Percentiles rank a stretch among this genome's conserved stretches.
These are phyloP conservation scores for Leptura quadrifasciata DNA, from an alignment of 2,888 invertebrate genomes.

Conservation along the genomic window DNA sequence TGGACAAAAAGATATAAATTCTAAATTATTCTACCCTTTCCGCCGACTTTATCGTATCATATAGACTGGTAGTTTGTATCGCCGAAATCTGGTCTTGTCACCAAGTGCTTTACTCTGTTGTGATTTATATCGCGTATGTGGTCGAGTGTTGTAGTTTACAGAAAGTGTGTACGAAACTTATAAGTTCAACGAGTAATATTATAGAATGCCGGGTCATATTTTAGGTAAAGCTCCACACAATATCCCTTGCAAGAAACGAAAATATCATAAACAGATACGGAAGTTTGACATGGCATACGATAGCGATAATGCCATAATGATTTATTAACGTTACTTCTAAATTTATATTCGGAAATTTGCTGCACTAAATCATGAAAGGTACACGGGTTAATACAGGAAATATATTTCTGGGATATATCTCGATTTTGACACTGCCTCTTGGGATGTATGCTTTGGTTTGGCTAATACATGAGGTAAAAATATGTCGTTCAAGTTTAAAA, in stretches of 20 bases:
- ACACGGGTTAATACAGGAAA: not conserved
- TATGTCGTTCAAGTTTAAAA: too few species aligned
- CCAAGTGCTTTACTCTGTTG: conserved; percentile 65
- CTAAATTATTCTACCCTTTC: conserved; percentile 49
- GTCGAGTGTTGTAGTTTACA: conserved; percentile 66
- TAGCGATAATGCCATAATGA: conserved; percentile 4
- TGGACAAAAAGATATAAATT: conserved; percentile 34
- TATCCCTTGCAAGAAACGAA: conserved; percentile 33
- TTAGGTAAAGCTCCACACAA: conserved; percentile 17
- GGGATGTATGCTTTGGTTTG: not conserved
- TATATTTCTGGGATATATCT: conserved; percentile 5
- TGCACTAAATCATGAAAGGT: conserved; percentile 10
- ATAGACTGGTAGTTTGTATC: conserved; percentile 68
- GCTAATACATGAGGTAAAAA: too few species aligned
- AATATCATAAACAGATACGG: conserved; percentile 32
- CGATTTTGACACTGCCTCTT: not conserved
- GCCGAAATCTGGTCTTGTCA: conserved; percentile 69
- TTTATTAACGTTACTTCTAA: conserved; percentile 8
- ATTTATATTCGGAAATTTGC: conserved; percentile 29
- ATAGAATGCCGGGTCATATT: conserved; percentile 24
- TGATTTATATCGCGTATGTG: conserved; percentile 68
- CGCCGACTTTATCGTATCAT: conserved; percentile 43
- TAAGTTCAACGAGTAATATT: conserved; percentile 34
- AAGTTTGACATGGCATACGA: conserved; percentile 13
- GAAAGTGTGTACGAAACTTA: conserved; percentile 58